Evolutionary conservation across 2,888 invertebrate species (phyloP).

Genomic region (Pristionchus arcanus): DNA sequence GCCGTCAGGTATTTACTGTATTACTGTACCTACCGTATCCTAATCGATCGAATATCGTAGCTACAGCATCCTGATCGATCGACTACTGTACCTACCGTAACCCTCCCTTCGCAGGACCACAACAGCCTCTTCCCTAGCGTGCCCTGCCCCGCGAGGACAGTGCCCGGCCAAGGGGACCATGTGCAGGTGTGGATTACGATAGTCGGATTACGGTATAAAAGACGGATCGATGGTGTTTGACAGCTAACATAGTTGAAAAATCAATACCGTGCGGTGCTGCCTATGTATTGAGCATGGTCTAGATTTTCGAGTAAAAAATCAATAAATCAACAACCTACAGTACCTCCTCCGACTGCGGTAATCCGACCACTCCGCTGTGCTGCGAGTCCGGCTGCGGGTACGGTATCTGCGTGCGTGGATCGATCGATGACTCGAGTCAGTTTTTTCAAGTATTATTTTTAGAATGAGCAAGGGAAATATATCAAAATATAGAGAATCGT

Average conservation of each 20-base stretch:
- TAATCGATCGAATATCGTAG: background rate
- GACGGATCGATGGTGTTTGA: no score
- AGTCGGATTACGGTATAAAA: no score
- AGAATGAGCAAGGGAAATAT: background rate
- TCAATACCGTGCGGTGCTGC: no score
- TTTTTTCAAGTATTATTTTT: background rate
- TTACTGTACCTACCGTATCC: background rate
- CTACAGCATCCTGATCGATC: background rate
- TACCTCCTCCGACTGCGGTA: conserved; percentile 36
- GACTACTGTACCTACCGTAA: background rate
- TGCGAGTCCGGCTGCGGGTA: conserved; percentile 51
- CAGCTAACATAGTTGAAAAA: no score
- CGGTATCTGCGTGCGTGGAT: conserved; percentile 30
- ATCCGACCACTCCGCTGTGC: conserved; percentile 33
- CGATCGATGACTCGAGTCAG: conserved; percentile 37
- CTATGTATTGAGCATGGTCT: no score
- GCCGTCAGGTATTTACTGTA: background rate
- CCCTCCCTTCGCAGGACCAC: background rate
- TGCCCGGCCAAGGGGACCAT: conserved; percentile 44
- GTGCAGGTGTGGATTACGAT: conserved; percentile 3
- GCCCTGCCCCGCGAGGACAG: background rate
- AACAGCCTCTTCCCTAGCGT: background rate
- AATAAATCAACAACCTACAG: background rate
- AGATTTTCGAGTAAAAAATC: no score
- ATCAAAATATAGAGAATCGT: background rate